Evolutionary conservation across 2,113 vertebrate genomes (phyloP), one percentile per base, ranked within the genome.

Genomic region (Lota lota): DNA sequence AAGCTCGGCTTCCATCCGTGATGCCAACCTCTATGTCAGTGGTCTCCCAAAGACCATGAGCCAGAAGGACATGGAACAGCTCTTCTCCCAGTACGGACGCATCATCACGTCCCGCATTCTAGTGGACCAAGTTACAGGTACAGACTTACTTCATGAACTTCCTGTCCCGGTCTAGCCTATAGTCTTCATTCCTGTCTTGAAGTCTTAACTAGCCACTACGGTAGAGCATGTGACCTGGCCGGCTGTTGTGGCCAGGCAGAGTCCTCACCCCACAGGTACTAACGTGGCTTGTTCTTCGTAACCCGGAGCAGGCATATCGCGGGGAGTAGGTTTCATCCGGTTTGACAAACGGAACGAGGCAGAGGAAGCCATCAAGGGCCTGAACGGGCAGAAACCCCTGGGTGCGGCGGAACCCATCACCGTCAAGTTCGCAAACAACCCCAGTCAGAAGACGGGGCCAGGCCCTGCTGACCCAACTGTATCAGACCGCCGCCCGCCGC

Each of bases 281-380:
- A 81, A 83, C 70, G 76, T 75, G 19, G 54, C 64, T 10, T 66
- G 70, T 76, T 81, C 85, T 88, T 47, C 12, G 61, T 88, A 78
- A 81, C 16, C 71, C 66, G 79, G 40, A 73, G 73, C 92, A 97
- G 96, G 96, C 40, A 93, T 97, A 88, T 98, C 96, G 28, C 92
- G 96, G 73, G 96, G 96, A 40, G 96, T 97, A 78, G 96, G 96
- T 1, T 98, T 98, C 90, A 98, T 98, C 87, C 95, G 96, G 79
- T 98, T 98, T 22, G 96, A 98, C 91, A 98, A 98, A 84, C 92
- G 96, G 28, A 96, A 96, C 53, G 96, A 98, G 87, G 96, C 96
- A 0, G 96, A 98, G 81, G 96, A 98, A 84, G 96, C 96, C 78
- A 97, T 98, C 88, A 96, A 97, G 76, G 96, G 96, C 59, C 90